phyloP scores from a whole-genome alignment of 2,113 vertebrate genomes.

The Campylomormyrus tamandua region DNA sequence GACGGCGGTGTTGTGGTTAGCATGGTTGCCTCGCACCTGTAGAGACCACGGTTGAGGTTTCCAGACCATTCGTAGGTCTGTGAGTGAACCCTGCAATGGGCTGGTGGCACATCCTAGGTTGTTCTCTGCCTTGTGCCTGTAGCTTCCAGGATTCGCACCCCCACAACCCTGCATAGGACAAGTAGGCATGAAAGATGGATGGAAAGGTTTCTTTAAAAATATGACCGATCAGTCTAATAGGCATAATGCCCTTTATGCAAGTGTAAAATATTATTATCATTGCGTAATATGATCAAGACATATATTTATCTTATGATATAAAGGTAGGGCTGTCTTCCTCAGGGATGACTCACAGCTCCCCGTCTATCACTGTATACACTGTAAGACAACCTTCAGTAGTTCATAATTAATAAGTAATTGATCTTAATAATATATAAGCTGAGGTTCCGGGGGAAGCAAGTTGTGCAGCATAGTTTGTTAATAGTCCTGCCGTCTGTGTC shows the following conservation, averaged over 20 bases:
- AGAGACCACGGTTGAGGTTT: background rate
- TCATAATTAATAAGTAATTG: background rate
- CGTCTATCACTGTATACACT: background rate
- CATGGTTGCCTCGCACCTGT: no score
- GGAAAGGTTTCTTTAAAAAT: background rate
- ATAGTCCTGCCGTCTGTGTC: background rate
- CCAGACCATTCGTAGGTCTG: background rate
- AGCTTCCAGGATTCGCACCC: background rate
- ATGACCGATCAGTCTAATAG: background rate
- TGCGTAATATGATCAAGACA: background rate
- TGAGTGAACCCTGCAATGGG: background rate
- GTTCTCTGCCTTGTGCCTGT: background rate
- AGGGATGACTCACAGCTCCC: background rate
- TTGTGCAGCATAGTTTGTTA: background rate
- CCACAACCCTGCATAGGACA: background rate
- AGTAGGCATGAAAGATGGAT: background rate
- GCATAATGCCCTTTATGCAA: background rate
- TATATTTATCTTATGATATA: background rate
- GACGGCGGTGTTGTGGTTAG: background rate
- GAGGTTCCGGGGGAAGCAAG: background rate
- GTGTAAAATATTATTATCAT: conserved; percentile 6
- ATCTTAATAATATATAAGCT: background rate
- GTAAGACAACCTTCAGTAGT: background rate
- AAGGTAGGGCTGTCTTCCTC: background rate
- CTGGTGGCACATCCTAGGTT: background rate